A percentile compares a stretch with the other conserved stretches of the same genome.
Evolutionary conservation across 2,113 vertebrate species (phyloP).

Genomic region (Pseudorectes ferrugineus): DNA sequence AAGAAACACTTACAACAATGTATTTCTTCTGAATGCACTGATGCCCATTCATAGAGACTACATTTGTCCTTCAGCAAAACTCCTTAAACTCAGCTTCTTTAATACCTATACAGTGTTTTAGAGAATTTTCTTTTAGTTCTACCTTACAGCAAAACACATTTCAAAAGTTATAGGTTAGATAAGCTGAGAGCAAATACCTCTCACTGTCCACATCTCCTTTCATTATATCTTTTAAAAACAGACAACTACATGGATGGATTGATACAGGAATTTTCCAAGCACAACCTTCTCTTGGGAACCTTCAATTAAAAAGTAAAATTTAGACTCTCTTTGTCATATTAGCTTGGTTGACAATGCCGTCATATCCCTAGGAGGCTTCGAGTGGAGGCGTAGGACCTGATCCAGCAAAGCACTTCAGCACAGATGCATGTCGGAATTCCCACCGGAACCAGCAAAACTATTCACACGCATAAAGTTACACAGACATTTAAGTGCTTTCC

Average conservation of each 20-base stretch:
- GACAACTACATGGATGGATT: not conserved
- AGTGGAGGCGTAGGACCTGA: not conserved
- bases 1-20: not conserved
- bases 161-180: not conserved
- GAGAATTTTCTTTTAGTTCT: not conserved
- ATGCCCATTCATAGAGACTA: not conserved
- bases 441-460: not conserved
- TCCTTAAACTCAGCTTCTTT: not conserved
- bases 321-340: not conserved
- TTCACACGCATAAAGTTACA: not conserved
- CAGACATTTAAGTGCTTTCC: not conserved
- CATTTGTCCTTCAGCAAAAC: not conserved
- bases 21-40: not conserved
- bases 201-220: not conserved
- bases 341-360: not conserved
- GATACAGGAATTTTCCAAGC: not conserved
- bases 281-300: not conserved
- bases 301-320: not conserved
- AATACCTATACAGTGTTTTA: not conserved
- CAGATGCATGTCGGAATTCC: not conserved
- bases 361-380: not conserved
- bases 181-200: not conserved
- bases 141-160: not conserved
- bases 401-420: constrained; percentile 16
- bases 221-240: not conserved